A percentile compares a stretch with the other conserved stretches of the same genome.
Evolutionary conservation across 2,797 vertebrate genomes (phyloP).

Genomic region (Coccyzus lansbergi): DNA sequence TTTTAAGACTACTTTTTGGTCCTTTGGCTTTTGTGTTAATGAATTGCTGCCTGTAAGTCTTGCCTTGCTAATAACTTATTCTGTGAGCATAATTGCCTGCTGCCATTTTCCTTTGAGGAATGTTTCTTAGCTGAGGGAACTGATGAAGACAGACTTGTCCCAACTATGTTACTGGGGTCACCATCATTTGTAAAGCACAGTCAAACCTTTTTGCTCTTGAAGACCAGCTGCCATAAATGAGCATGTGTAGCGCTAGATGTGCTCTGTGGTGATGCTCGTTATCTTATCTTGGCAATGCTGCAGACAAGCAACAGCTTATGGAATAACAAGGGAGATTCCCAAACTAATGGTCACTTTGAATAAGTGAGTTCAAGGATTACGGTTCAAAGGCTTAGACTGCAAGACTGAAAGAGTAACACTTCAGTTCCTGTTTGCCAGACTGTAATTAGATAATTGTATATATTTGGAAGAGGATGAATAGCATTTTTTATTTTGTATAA

Average conservation of each 20-base stretch:
- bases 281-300: slow-evolving; percentile 9
- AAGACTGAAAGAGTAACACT: background rate
- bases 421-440: background rate
- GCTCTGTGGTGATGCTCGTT: background rate
- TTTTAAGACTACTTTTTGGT: background rate
- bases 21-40: background rate
- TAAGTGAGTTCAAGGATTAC: background rate
- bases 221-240: background rate
- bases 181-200: background rate
- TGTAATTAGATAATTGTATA: slow-evolving; percentile 48
- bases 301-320: background rate
- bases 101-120: background rate
- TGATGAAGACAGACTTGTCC: background rate
- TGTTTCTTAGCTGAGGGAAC: background rate
- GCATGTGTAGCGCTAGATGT: background rate
- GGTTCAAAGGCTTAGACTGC: slow-evolving; percentile 19
- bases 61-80: background rate
- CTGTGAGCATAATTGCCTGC: background rate
- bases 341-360: slow-evolving; percentile 10
- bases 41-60: background rate
- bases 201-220: background rate
- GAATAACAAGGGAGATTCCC: slow-evolving; percentile 1
- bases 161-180: background rate
- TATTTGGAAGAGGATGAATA: slow-evolving; percentile 55
- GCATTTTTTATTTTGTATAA: background rate